Base-by-base conservation (phyloP, 2,113 vertebrate species). In the Pseudopodoces humilis region DNA sequence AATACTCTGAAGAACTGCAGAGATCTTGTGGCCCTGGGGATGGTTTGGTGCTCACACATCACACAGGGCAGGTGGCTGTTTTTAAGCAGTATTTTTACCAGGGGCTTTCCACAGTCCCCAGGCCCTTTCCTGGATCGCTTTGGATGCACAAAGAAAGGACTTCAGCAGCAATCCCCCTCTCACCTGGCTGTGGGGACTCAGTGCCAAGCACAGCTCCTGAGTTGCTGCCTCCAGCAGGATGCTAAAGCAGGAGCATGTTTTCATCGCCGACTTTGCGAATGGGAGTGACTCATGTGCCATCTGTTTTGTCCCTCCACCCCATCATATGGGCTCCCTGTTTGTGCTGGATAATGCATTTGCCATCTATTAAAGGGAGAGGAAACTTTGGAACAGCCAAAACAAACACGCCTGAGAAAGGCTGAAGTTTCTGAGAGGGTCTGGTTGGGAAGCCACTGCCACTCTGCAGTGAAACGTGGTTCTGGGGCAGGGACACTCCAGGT, bases 211-310 rank as follows among this genome's bases (percentile, higher is more conserved):
- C 58, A 59, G 78, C 58, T 92, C 67, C 75, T 83, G 77, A 58
- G 6, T 35, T 94, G 92, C 81, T 85, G 69, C 10, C 83, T 88
- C 55, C 75, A 75, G 63, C 79, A 72, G 90, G 74, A 96, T 94
- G 86, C 83, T 90, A 71, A 94, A 94, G 91, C 74, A 81, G 72
- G 86, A 92, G 56, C 1, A 4, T 81, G 93, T 96, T 96, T 94
- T 89, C 84, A 83, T 75, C 46, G 69, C 62, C 1, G 35, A 62
- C 86, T 89, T 37, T 0, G 67, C 72, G 88, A 96, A 69, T 2
- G 15, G 78, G 94, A 96, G 88, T 96, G 93, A 96, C 83, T 96
- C 95, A 95, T 95, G 92, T 94, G 83, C 95, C 95, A 96, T 96
- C 97, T 97, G 88, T 94, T 96, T 89, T 67, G 65, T 95, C 86